Base-by-base conservation (phyloP, 2,888 invertebrate genomes). In the Drosophila macrospina region DNA sequence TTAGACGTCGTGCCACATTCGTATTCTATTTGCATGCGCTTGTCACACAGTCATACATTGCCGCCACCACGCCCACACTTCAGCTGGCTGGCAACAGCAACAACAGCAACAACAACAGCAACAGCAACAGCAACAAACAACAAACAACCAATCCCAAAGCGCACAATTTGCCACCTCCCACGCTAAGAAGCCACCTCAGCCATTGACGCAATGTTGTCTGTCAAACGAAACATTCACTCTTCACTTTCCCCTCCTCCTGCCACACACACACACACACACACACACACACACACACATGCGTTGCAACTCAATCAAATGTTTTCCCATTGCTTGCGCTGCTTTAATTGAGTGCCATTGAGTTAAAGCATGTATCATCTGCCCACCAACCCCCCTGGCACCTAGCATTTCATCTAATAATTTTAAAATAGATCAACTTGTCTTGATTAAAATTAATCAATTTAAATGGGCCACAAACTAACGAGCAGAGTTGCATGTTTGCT, bases 1-100 rank as follows among this genome's bases (percentile, higher is more conserved):
- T 74, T 74, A 65, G 75, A 74, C 64, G 64, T 59, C 74, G 74
- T 63, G 42, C 36, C 69, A 54, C 54, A 47, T 47, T 56, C 36
- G 57, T 47, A 57, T 65, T 65, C 57, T 37, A 74, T 74, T 74
- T 74, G 75, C 74, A 70, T 75, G 65, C 52, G 52, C 60, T 8
- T 62, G 42, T 45, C 41, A 60, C 41, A 60, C 69, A 59, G 45
- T 50, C 62, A 44, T 11, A 11, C 13, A 3, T 37, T 2, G 7
- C 4, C 20, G 5, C 13, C 13, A 24, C 2, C 1, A 7, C 5
- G 11, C 39, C 8, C 7, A 1, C 7, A 1, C 39, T 10, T 2
- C 8, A 41, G 6, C 37, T 24, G 20, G 28, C 26, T 20, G 34
- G 39, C 28, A 28, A 28, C 28, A 28, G 5, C 5, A 36, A 24